Conservation (phyloP, 2,797 vertebrate genomes). For the Phoeniculus purpureus region DNA sequence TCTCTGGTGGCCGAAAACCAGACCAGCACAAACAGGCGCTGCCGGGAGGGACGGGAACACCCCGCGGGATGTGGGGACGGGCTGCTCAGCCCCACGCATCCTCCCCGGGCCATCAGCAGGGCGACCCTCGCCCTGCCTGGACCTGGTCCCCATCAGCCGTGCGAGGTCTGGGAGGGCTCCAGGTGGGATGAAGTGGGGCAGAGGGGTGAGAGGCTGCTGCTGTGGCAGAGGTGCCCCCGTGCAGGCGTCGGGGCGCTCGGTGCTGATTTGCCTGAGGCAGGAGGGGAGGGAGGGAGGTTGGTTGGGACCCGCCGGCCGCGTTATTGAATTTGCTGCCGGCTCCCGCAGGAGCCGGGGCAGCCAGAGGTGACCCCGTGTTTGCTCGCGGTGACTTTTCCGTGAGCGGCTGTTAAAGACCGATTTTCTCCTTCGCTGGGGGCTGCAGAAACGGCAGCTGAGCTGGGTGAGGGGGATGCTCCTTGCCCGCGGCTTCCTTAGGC, state of each 20-base stretch:
- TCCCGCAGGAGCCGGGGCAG: not conserved
- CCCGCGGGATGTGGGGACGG: not conserved
- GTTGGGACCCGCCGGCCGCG: not conserved
- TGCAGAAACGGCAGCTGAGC: slow-evolving; percentile 6
- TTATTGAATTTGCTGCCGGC: slow-evolving; percentile 18
- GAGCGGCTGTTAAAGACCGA: slow-evolving; percentile 40
- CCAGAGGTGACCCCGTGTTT: slow-evolving; percentile 57
- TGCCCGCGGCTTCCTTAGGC: fast-evolving
- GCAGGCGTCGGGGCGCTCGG: not conserved
- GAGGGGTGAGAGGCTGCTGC: fast-evolving
- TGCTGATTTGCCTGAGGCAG: not conserved
- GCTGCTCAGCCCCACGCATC: not conserved
- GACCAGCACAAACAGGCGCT: not conserved
- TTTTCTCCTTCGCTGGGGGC: not conserved
- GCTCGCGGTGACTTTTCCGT: slow-evolving; percentile 50
- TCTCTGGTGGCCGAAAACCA: slow-evolving; percentile 13
- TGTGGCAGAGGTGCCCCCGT: not conserved
- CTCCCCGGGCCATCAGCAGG: not conserved
- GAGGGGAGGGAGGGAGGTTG: not conserved
- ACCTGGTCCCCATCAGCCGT: fast-evolving
- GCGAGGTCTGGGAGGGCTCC: fast-evolving
- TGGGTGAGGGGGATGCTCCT: not conserved
- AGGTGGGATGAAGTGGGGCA: not conserved
- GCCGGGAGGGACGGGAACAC: fast-evolving
- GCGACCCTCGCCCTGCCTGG: not conserved